Conservation (phyloP, 2,888 invertebrate species). For the Thereva nobilitata region DNA sequence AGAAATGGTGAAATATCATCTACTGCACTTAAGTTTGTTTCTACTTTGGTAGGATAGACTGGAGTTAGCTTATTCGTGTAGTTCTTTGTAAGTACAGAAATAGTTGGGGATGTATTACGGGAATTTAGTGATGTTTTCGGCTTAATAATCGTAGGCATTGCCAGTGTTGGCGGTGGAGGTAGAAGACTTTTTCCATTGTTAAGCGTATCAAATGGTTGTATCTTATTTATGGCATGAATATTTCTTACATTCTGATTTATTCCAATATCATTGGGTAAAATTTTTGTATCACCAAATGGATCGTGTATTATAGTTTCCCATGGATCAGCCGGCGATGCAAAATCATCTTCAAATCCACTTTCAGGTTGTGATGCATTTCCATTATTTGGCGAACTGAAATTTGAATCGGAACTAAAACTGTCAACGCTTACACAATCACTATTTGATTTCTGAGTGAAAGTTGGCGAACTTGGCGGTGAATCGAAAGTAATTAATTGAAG, state of each 20-base stretch:
- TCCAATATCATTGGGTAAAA: conserved; percentile 1
- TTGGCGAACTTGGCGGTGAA: conserved; percentile 75
- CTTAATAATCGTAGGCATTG: conserved; percentile 75
- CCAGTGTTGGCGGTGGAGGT: conserved; percentile 57
- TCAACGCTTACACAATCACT: conserved; percentile 76
- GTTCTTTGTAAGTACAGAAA: conserved; percentile 46
- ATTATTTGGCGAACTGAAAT: conserved; percentile 61
- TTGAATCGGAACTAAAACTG: conserved; percentile 76
- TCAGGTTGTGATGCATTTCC: conserved; percentile 73
- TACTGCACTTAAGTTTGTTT: conserved; percentile 39
- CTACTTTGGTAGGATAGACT: conserved; percentile 41
- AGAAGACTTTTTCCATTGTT: conserved; percentile 61
- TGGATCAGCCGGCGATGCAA: conserved; percentile 58
- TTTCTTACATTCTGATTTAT: conserved; percentile 50
- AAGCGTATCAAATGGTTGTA: conserved; percentile 65
- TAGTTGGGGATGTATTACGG: conserved; percentile 1
- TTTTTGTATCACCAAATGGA: not conserved
- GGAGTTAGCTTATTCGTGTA: conserved; percentile 51
- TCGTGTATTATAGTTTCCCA: conserved; percentile 50
- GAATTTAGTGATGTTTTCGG: conserved; percentile 58
- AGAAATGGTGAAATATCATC: conserved; percentile 62
- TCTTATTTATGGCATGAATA: conserved; percentile 42
- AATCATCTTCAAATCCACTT: conserved; percentile 84
- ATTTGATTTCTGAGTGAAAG: conserved; percentile 73
- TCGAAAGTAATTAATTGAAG: conserved; percentile 70